A percentile compares a stretch with the other conserved stretches of the same genome.
Evolutionary conservation across 2,888 invertebrate genomes (phyloP).

Genomic region (Chymomyza amoena): DNA sequence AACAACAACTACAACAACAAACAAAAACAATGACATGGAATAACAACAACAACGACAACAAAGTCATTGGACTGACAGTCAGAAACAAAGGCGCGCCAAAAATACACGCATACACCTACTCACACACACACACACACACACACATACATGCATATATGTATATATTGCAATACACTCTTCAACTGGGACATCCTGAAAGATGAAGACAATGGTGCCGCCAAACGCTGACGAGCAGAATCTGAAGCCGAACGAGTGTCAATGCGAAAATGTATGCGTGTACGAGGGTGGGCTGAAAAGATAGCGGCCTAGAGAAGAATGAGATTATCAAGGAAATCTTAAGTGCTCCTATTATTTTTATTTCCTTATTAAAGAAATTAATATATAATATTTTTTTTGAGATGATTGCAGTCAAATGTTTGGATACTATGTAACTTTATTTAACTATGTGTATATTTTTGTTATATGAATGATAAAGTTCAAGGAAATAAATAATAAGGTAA

Average conservation of each 20-base stretch:
- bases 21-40: slow-evolving; percentile 1
- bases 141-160: not conserved
- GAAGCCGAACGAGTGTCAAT: slow-evolving; percentile 53
- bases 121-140: not conserved
- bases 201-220: slow-evolving; percentile 46
- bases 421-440: too few relatives aligned
- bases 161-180: too few relatives aligned
- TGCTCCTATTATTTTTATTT: too few relatives aligned
- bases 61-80: slow-evolving; percentile 27
- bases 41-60: slow-evolving; percentile 7
- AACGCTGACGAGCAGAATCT: slow-evolving; percentile 1
- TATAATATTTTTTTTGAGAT: too few relatives aligned
- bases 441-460: too few relatives aligned
- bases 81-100: slow-evolving; percentile 47
- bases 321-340: too few relatives aligned
- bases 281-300: not conserved
- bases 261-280: slow-evolving; percentile 57
- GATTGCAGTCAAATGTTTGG: too few relatives aligned
- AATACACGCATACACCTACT: not conserved
- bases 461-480: too few relatives aligned
- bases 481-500: too few relatives aligned
- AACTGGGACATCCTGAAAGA: slow-evolving; percentile 1
- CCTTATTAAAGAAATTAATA: too few relatives aligned
- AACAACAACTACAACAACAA: slow-evolving; percentile 6
- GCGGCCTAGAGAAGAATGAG: too few relatives aligned